Base-by-base conservation (phyloP, 2,888 invertebrate genomes). In the Bellardia bayeri region DNA sequence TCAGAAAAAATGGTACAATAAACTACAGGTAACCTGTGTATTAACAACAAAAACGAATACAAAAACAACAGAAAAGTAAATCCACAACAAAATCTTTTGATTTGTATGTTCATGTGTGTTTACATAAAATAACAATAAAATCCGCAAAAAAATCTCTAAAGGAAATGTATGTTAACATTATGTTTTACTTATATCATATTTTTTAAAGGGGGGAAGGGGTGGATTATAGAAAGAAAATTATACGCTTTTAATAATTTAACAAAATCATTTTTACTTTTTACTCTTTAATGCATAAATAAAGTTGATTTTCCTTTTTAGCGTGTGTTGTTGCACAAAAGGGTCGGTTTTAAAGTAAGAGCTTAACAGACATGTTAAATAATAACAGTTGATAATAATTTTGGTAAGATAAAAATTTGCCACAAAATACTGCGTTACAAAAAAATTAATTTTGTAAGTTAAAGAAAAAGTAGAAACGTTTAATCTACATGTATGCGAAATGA, bases 1-100 rank as follows among this genome's bases (percentile, higher is more conserved):
- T 74, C 74, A 68, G 23, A 61, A 81, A 74, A 82, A 75, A 68
- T 82, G 74, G 82, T 68, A 82, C 82, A 82, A 82, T 82, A 74
- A 75, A 75, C 74, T 75, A 49, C 66, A 82, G 82, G 82, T 51
- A 75, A 75, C 82, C 66, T 58, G 56, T 68, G 68, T 74, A 75
- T 82, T 75, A 75, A 51, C 45, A 72, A 76, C 54, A 69, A 58
- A 13, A 71, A 54, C 11, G 42, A 45, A 16, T 9, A 13, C 11
- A 68, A 68, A 45, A 64, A 5, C 66, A 66, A 42, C 23, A 66
- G 23, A 54, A 75, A 56, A 64, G 13, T 71, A 81, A 64, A 75
- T 54, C 40, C 61, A 68, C 51, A 74, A 74, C 66, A 80, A 68
- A 72, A 74, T 80, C 40, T 45, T 30, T 54, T 63, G 75, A 75